Conservation (phyloP, 1,140 invertebrate species). For the Ooceraea biroi region DNA sequence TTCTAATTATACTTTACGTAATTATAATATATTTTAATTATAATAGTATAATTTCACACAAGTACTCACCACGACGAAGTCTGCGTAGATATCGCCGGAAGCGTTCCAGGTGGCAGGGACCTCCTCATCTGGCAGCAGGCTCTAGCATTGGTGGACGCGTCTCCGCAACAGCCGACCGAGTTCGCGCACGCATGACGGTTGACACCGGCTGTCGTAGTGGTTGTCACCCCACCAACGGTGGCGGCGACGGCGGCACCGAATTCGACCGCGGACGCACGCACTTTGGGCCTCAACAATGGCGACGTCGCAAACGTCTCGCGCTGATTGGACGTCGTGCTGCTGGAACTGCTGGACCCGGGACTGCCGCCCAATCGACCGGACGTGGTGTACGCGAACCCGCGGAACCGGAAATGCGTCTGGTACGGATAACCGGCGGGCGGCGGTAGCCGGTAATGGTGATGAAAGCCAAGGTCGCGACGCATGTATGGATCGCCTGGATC, state of each 20-base stretch:
- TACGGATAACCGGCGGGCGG: conserved; percentile 83
- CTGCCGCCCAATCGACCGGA: conserved; percentile 83
- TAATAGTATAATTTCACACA: not conserved
- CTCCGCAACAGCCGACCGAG: conserved; percentile 85
- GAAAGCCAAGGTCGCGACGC: conserved; percentile 87
- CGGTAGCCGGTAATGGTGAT: conserved; percentile 88
- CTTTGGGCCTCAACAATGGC: conserved; percentile 86
- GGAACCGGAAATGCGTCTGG: conserved; percentile 83
- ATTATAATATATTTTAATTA: too few species aligned
- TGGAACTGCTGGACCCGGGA: conserved; percentile 86
- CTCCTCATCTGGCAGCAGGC: conserved; percentile 85
- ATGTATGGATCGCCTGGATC: conserved; percentile 88
- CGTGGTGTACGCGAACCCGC: conserved; percentile 83
- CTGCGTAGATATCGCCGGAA: conserved; percentile 87
- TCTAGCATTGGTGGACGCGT: conserved; percentile 67
- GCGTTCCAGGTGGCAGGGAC: conserved; percentile 84
- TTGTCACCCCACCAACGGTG: conserved; percentile 78
- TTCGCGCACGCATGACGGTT: conserved; percentile 88
- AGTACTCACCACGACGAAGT: conserved; percentile 88
- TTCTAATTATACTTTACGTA: too few species aligned
- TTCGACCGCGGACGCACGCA: conserved; percentile 85
- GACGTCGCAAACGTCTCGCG: conserved; percentile 84
- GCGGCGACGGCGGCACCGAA: conserved; percentile 74
- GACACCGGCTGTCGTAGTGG: conserved; percentile 75
- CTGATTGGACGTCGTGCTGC: conserved; percentile 83